Evolutionary conservation across 1,140 invertebrate species (phyloP), one percentile per base, ranked within the genome.

Genomic region (Sipha flava): DNA sequence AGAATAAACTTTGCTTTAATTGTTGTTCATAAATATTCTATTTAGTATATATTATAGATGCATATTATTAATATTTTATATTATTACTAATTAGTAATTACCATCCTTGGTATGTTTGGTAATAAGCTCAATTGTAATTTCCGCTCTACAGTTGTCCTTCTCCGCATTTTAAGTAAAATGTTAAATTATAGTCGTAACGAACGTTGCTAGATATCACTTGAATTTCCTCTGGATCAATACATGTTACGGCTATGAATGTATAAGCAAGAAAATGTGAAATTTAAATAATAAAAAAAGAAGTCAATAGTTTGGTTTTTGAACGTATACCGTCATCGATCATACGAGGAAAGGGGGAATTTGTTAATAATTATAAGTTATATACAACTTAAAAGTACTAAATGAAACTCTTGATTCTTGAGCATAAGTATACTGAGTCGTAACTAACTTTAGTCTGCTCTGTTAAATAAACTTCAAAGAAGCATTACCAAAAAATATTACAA

Each of bases 51-150:
- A n/a, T n/a, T 37, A 64, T 37, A 37, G 1, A 9, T 3, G 18
- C 18, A 37, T 34, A 64, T n/a, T n/a, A n/a, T n/a, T n/a, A 23
- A 64, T 34, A 12, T 64, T n/a, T 64, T 64, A 34, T 64, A 64
- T 64, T 34, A 18, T 64, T 64, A 64, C 59, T 64, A 64, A 64
- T 59, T 59, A 57, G 49, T 21, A 9, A 54, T 62, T 34, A 64
- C 31, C 31, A 64, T 37, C 59, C 59, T 64, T 64, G 59, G 59
- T 64, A 31, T 64, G 59, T 37, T 31, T 64, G 59, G 59, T 64
- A 37, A 37, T 64, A 64, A 64, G 37, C 59, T 64, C 59, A 64
- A 64, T 64, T 64, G 59, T 64, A 21, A 64, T 64, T 64, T 64
- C 59, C 31, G 59, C 59, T 34, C 37, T 3, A 31, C 31, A 18